These are phyloP conservation scores for Neofelis nebulosa DNA, from an alignment of 2,113 vertebrate genomes.

Conservation along the genomic window DNA sequence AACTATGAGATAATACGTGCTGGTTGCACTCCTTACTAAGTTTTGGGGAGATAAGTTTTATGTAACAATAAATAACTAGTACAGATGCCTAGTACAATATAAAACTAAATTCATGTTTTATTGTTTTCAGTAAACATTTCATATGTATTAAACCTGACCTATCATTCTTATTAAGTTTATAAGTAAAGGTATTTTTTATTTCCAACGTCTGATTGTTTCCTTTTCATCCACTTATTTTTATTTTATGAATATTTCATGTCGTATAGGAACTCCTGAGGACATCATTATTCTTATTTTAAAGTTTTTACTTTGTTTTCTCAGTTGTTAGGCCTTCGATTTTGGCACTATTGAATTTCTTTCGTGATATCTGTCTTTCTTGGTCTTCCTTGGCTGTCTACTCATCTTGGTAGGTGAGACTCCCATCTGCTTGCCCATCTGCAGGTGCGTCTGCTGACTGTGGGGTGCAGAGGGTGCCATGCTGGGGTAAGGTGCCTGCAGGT, in stretches of 20 bases:
- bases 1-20: background rate
- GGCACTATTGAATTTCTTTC: background rate
- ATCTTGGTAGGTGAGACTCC: background rate
- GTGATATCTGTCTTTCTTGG: background rate
- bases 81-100: background rate
- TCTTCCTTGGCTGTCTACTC: background rate
- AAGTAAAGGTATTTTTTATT: background rate
- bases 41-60: background rate
- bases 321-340: background rate
- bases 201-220: background rate
- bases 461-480: background rate
- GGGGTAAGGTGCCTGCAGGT: background rate
- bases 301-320: background rate
- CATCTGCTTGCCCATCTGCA: background rate
- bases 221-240: background rate
- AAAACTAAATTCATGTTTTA: background rate
- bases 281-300: background rate
- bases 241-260: background rate
- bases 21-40: no score
- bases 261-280: background rate
- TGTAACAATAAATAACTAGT: background rate
- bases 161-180: background rate
- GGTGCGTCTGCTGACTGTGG: background rate
- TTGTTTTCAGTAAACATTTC: background rate
- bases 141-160: background rate